Percentiles rank a stretch among this genome's conserved stretches.
Evolutionary conservation across 2,797 vertebrate genomes (phyloP).

Genomic region (Pantherophis alleghaniensis): DNA sequence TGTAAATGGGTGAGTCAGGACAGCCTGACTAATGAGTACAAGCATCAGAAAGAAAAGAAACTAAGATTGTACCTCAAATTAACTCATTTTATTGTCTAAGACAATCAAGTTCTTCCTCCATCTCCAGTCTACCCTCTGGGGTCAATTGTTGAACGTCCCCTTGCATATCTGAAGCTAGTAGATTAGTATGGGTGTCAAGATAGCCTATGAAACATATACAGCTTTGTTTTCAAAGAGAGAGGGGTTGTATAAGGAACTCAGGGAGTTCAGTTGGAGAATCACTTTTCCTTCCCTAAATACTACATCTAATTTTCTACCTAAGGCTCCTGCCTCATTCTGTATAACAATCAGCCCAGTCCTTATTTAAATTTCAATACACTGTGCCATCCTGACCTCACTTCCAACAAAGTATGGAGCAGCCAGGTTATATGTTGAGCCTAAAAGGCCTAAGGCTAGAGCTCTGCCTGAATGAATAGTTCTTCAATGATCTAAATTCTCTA

Average conservation of each 20-base stretch:
- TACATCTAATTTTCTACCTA: not conserved
- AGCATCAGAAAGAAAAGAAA: not conserved
- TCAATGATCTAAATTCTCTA: not conserved
- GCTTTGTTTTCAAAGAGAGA: not conserved
- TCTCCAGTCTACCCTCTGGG: not conserved
- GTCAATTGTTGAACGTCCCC: not conserved
- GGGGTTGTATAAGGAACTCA: not conserved
- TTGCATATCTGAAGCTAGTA: not conserved
- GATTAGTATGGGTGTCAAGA: not conserved
- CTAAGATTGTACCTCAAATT: not conserved
- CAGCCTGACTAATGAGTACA: not conserved
- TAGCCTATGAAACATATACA: not conserved
- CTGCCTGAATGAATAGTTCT: not conserved
- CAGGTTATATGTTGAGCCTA: not conserved
- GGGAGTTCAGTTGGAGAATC: not conserved
- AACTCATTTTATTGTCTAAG: not conserved
- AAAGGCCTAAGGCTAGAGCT: not conserved
- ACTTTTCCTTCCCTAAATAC: no score
- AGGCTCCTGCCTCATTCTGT: not conserved
- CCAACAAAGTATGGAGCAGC: not conserved
- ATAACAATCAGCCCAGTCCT: not conserved
- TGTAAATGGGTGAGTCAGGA: not conserved
- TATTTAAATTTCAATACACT: not conserved
- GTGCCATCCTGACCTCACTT: not conserved
- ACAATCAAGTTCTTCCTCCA: not conserved